Evolutionary conservation across 1,140 invertebrate genomes (phyloP).

Genomic region (Triops cancriformis): DNA sequence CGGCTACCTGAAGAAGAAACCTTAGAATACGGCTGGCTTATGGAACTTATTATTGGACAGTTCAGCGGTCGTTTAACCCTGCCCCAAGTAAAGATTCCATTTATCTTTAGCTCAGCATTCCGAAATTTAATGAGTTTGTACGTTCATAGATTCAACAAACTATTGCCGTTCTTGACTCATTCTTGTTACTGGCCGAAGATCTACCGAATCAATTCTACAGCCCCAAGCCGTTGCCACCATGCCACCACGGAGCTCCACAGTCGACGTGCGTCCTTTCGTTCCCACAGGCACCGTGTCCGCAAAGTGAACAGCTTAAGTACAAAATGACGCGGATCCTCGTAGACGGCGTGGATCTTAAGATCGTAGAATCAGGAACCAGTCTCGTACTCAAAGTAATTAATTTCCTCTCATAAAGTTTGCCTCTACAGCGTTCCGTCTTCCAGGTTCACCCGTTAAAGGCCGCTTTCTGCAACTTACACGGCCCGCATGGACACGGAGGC

Average conservation of each 20-base stretch:
- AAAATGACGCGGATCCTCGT: slow-evolving; percentile 82
- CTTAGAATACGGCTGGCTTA: slow-evolving; percentile 88
- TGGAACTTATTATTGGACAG: slow-evolving; percentile 51
- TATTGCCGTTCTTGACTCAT: slow-evolving; percentile 76
- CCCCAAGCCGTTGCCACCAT: slow-evolving; percentile 63
- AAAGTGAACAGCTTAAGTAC: slow-evolving; percentile 88
- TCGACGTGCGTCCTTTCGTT: slow-evolving; percentile 29
- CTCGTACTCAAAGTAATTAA: slow-evolving; percentile 67
- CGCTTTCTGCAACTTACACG: slow-evolving; percentile 88
- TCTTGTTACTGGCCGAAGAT: slow-evolving; percentile 74
- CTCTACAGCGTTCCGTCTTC: slow-evolving; percentile 7
- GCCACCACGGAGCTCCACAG: slow-evolving; percentile 59
- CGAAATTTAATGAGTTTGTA: neutral
- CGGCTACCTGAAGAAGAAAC: slow-evolving; percentile 84
- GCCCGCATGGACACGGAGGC: slow-evolving; percentile 76
- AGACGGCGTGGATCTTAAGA: slow-evolving; percentile 81
- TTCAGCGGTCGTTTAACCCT: slow-evolving; percentile 46
- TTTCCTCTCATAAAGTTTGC: neutral
- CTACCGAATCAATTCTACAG: slow-evolving; percentile 78
- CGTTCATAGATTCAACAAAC: slow-evolving; percentile 71
- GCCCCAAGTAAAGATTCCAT: slow-evolving; percentile 40
- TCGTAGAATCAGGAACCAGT: slow-evolving; percentile 80
- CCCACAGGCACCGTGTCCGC: slow-evolving; percentile 54
- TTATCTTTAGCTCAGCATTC: neutral
- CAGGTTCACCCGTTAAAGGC: slow-evolving; percentile 74